Percentiles rank a stretch among this genome's conserved stretches.
phyloP scores from a whole-genome alignment of 2,888 invertebrate species.

The Euplagia quadripunctaria region DNA sequence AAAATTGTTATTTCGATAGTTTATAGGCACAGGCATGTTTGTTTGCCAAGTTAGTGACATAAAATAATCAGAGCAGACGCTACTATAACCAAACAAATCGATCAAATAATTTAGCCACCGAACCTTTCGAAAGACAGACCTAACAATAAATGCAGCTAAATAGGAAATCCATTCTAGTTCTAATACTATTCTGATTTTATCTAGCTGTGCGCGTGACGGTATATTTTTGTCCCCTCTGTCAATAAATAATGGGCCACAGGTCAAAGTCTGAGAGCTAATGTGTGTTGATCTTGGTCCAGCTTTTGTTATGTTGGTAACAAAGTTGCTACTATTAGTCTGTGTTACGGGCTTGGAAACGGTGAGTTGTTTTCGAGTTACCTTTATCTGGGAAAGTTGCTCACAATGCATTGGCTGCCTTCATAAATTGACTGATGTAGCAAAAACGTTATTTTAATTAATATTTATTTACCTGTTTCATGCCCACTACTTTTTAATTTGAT shows the following conservation, averaged over 20 bases:
- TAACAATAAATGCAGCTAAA: slow-evolving; percentile 45
- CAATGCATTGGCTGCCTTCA: background rate
- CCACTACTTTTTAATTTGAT: background rate
- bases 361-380: slow-evolving; percentile 33
- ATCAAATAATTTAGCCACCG: background rate
- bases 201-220: slow-evolving; percentile 60
- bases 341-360: background rate
- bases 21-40: background rate
- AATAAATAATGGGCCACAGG: slow-evolving; percentile 78
- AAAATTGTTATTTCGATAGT: no score
- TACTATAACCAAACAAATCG: background rate
- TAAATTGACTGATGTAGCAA: background rate
- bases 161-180: slow-evolving; percentile 31
- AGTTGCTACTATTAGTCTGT: slow-evolving; percentile 52
- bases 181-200: slow-evolving; percentile 50
- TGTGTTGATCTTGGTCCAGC: slow-evolving; percentile 78
- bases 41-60: background rate
- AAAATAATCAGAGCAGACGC: background rate
- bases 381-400: background rate
- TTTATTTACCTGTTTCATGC: background rate
- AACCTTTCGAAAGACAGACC: slow-evolving; percentile 9
- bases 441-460: no score
- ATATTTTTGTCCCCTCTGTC: slow-evolving; percentile 80
- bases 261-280: slow-evolving; percentile 81
- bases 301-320: slow-evolving; percentile 63